Evolutionary conservation across 2,888 invertebrate genomes (phyloP), one percentile per base, ranked within the genome.

Genomic region (Tolmerus cingulatus): DNA sequence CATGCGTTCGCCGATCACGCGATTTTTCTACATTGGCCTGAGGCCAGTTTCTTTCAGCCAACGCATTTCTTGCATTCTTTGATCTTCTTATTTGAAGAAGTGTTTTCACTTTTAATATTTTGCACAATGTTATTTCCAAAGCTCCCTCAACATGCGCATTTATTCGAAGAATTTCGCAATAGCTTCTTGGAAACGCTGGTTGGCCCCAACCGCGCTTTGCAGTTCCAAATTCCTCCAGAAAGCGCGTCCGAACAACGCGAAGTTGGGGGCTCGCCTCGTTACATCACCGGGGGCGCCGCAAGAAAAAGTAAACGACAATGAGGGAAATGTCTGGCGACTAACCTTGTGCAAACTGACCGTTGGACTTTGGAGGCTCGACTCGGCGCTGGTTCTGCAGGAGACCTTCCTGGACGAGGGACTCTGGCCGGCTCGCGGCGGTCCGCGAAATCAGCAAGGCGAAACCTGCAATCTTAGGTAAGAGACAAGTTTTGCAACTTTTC

Each of bases 331-430:
- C 79, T 79, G 79, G 14, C 16, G 27, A 84, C n/a, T 66, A n/a
- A 40, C 34, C 82, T 66, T 84, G 27, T 37, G 37, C 23, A 27
- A 46, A 30, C 8, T 81, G 51, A 27, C 30, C 55, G 37, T 66
- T 66, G 82, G 66, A 66, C 82, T 84, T 37, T 66, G 82, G 82
- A 84, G 82, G 82, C 82, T 66, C 66, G 82, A 57, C 82, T 37
- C 51, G 46, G 7, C 9, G 51, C 14, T 27, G 51, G 30, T 46
- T 40, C 30, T 5, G 34, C 23, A n/a, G 5, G 16, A 16, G 4
- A 66, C 66, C 14, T 66, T 66, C 23, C 23, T 57, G 57, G 57
- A 57, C 1, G 23, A 57, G 19, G 3, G 19, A 2, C 57, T 57
- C 7, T 23, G n/a, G 57, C 3, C 19, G 55, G 55, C 23, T 40